Percentiles rank a stretch among this genome's conserved stretches.
These are phyloP conservation scores for Drosophila merina DNA, from an alignment of 2,888 invertebrate species.

Conservation along the genomic window DNA sequence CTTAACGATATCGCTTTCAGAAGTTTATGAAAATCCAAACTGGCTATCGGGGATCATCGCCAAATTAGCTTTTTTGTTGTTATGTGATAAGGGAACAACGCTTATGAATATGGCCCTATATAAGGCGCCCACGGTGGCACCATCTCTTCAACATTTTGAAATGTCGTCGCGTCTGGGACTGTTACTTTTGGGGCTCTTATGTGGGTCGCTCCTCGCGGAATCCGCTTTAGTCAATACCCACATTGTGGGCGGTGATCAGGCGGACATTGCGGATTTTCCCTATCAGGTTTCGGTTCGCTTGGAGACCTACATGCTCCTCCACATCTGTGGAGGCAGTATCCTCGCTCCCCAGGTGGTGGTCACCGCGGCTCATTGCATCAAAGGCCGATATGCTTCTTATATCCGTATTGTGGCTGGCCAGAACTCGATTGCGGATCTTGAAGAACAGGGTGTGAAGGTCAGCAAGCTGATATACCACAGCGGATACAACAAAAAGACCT, in stretches of 20 bases:
- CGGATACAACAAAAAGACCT: constrained; percentile 75
- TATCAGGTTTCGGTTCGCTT: constrained; percentile 74
- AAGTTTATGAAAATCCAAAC: constrained; percentile 62
- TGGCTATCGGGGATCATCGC: constrained; percentile 50
- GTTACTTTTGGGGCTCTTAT: constrained; percentile 33
- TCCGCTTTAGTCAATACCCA: constrained; percentile 48
- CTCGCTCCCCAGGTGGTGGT: constrained; percentile 60
- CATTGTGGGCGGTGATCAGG: constrained; percentile 66
- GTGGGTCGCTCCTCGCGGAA: constrained; percentile 32
- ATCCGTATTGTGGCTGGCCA: constrained; percentile 73
- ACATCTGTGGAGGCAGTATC: constrained; percentile 75
- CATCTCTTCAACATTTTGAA: constrained; percentile 4
- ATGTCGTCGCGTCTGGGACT: constrained; percentile 51
- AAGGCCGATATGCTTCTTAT: constrained; percentile 71
- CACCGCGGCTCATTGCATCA: constrained; percentile 75
- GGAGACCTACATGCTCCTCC: constrained; percentile 66
- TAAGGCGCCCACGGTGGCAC: constrained; percentile 31
- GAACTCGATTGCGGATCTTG: constrained; percentile 65
- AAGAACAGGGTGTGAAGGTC: constrained; percentile 65
- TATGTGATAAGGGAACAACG: constrained; percentile 55
- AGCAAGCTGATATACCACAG: constrained; percentile 65
- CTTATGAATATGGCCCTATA: constrained; percentile 34
- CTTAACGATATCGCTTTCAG: constrained; percentile 61
- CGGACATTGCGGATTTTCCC: constrained; percentile 60
- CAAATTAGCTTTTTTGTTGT: constrained; percentile 27